Evolutionary conservation across 2,113 vertebrate species (phyloP).

Genomic region (Reinhardtius hippoglossoides): DNA sequence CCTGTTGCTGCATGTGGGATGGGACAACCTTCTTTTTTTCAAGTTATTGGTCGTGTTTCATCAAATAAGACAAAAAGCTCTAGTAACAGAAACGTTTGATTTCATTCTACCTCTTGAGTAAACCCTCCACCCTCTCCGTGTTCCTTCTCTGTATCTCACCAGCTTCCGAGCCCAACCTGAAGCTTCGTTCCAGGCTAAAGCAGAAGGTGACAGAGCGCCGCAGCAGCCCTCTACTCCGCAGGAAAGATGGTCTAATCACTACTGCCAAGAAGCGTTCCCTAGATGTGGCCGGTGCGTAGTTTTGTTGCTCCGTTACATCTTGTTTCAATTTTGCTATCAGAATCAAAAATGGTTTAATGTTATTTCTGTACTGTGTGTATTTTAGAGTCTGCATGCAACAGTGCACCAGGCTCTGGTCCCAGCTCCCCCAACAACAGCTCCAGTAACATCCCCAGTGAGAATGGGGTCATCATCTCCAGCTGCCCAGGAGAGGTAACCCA

Average conservation of each 20-base stretch:
- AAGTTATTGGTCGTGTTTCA: background rate
- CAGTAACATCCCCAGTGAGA: constrained; percentile 93
- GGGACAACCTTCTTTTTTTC: background rate
- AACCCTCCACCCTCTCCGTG: background rate
- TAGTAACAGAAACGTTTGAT: background rate
- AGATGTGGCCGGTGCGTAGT: constrained; percentile 88
- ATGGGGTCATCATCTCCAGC: constrained; percentile 88
- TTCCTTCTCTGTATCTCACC: constrained; percentile 18
- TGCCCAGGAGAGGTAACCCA: constrained; percentile 89
- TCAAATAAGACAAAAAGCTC: background rate
- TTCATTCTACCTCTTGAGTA: background rate
- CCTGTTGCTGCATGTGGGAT: background rate
- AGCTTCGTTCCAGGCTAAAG: constrained; percentile 95
- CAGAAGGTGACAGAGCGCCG: constrained; percentile 97
- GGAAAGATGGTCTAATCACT: constrained; percentile 90
- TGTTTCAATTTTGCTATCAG: background rate
- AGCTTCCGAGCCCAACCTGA: constrained; percentile 98
- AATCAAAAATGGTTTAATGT: background rate
- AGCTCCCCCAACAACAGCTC: constrained; percentile 99
- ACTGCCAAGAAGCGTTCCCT: constrained; percentile 93
- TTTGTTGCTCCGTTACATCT: background rate
- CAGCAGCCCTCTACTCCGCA: constrained; percentile 93
- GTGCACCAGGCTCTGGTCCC: constrained; percentile 96
- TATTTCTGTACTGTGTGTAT: constrained; percentile 14
- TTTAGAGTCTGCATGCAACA: constrained; percentile 94